Evolutionary conservation across 2,113 vertebrate genomes (phyloP).

Genomic region (Budorcas taxicolor): DNA sequence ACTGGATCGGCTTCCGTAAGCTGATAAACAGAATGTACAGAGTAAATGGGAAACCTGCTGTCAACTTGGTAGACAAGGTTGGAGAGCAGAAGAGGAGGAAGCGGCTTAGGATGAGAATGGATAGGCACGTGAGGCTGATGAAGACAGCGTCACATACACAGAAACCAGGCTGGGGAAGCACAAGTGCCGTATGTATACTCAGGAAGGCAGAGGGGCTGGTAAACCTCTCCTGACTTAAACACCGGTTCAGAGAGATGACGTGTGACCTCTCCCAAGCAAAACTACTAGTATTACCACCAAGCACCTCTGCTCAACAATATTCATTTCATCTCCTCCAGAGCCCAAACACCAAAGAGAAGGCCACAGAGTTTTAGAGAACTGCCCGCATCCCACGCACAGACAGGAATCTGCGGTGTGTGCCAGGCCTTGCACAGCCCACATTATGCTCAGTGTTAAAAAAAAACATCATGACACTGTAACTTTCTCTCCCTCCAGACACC

Average conservation of each 20-base stretch:
- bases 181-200: neutral
- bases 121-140: neutral
- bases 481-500: neutral
- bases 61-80: neutral
- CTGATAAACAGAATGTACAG: neutral
- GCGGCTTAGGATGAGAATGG: rapidly evolving
- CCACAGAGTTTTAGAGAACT: neutral
- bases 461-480: neutral
- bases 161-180: neutral
- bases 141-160: neutral
- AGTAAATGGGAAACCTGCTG: neutral
- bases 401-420: rapidly evolving
- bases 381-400: neutral
- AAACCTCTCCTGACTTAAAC: neutral
- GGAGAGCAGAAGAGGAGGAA: neutral
- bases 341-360: neutral
- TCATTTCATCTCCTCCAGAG: neutral
- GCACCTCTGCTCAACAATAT: neutral
- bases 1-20: neutral
- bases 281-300: neutral
- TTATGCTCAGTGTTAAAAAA: neutral
- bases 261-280: neutral
- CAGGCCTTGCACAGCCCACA: too few relatives aligned
- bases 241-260: neutral
- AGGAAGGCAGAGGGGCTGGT: neutral